A percentile compares a stretch with the other conserved stretches of the same genome.
Evolutionary conservation across 30 jellyfish, hydroid and myxozoan species (phyloP).

Genomic region (Euphysa ruthae): DNA sequence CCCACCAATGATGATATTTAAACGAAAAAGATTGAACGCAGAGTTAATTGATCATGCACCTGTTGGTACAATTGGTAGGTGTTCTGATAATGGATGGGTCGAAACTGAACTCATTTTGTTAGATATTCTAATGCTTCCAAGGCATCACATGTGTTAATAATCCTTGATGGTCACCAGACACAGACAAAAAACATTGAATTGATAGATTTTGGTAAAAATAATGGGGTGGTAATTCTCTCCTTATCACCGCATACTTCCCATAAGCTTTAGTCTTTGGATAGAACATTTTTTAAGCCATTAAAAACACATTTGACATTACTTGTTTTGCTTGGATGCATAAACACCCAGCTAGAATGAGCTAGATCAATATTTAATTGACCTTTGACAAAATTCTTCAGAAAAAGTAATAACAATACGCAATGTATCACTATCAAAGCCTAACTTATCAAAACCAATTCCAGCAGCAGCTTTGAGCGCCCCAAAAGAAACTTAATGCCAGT

Average conservation of each 20-base stretch:
- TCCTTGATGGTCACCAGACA: conserved; percentile 38
- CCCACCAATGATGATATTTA: conserved; percentile 45
- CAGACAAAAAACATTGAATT: conserved; percentile 31
- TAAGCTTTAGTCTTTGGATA: conserved; percentile 49
- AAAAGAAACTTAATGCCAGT: too few relatives aligned
- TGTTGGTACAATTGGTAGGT: conserved; percentile 42
- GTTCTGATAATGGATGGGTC: conserved; percentile 59
- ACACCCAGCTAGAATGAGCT: too few relatives aligned
- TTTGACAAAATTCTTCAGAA: too few relatives aligned
- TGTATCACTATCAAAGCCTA: too few relatives aligned
- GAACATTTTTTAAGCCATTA: conserved; percentile 35
- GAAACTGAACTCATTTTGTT: conserved; percentile 38
- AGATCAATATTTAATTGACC: too few relatives aligned
- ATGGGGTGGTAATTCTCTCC: conserved; percentile 36
- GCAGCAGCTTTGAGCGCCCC: too few relatives aligned
- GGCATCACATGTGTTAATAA: conserved; percentile 21
- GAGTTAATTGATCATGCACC: conserved; percentile 44
- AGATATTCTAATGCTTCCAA: background rate
- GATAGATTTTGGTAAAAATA: conserved; percentile 29
- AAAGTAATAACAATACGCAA: too few relatives aligned
- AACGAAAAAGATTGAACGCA: conserved; percentile 37
- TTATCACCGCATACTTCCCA: conserved; percentile 51
- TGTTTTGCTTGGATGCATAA: too few relatives aligned
- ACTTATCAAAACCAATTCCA: too few relatives aligned
- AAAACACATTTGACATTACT: too few relatives aligned